Evolutionary conservation across 2,797 vertebrate species (phyloP).

Genomic region (Apogon hyalosoma): DNA sequence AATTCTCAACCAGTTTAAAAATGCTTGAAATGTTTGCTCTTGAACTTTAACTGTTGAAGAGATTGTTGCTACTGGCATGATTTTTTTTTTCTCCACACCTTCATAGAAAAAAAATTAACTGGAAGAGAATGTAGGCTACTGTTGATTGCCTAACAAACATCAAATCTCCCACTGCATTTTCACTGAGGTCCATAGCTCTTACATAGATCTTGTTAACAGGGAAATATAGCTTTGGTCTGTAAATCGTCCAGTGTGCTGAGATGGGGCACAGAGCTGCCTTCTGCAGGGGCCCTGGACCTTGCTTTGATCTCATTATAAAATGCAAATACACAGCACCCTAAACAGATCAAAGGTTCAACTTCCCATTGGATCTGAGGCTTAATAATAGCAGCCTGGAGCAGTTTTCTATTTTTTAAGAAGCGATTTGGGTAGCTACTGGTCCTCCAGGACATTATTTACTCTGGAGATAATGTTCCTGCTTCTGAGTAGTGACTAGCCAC

Average conservation of each 20-base stretch:
- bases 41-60: conserved; percentile 70
- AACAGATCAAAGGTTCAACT: conserved; percentile 89
- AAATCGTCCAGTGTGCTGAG: conserved; percentile 63
- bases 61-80: conserved; percentile 73
- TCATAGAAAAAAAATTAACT: conserved; percentile 68
- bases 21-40: conserved; percentile 82
- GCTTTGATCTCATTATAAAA: conserved; percentile 88
- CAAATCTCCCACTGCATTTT: conserved; percentile 53
- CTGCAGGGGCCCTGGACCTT: conserved; percentile 77
- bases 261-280: conserved; percentile 68
- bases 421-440: conserved; percentile 79
- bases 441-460: conserved; percentile 86
- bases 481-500: conserved; percentile 79
- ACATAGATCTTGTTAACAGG: conserved; percentile 67
- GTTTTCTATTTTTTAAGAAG: conserved; percentile 81
- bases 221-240: conserved; percentile 66
- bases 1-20: conserved; percentile 80
- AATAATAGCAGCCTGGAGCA: conserved; percentile 82
- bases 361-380: conserved; percentile 82
- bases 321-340: conserved; percentile 86
- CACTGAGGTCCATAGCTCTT: conserved; percentile 51
- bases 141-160: conserved; percentile 67
- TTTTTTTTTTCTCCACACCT: conserved; percentile 68
- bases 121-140: conserved; percentile 47
- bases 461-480: conserved; percentile 84